phyloP scores from a whole-genome alignment of 1,140 invertebrate genomes.

The Neelides sp. region DNA sequence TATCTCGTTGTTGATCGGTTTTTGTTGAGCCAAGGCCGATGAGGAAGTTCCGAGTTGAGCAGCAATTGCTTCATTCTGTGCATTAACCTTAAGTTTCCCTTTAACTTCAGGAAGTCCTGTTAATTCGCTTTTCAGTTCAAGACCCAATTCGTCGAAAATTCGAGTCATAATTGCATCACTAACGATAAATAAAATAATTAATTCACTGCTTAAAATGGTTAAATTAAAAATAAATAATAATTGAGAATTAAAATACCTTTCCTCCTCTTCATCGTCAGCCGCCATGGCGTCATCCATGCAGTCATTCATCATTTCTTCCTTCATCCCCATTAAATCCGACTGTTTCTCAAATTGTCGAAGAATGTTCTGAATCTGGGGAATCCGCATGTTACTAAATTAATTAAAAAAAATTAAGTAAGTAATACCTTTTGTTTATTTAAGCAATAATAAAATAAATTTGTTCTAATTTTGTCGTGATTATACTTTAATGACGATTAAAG shows the following conservation, averaged over 20 bases:
- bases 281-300: constrained; percentile 98
- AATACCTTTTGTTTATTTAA: background rate
- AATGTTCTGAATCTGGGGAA: constrained; percentile 98
- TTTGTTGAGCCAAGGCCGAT: background rate
- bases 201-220: too few species aligned
- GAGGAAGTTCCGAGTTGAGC: constrained; percentile 18
- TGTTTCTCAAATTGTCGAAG: constrained; percentile 99
- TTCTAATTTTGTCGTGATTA: background rate
- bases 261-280: constrained; percentile 86
- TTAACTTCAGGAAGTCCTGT: constrained; percentile 67
- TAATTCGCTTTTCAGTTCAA: constrained; percentile 80
- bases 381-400: constrained; percentile 50
- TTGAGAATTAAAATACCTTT: constrained; percentile 51
- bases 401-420: background rate
- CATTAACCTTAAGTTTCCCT: constrained; percentile 34
- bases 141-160: constrained; percentile 90
- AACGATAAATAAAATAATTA: constrained; percentile 22
- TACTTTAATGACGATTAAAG: background rate
- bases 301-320: constrained; percentile 99
- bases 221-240: too few species aligned
- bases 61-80: constrained; percentile 33
- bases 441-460: background rate
- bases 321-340: constrained; percentile 99
- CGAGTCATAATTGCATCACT: constrained; percentile 79
- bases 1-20: constrained; percentile 56